Percentiles rank a stretch among this genome's conserved stretches.
Conservation (phyloP, 2,113 vertebrate species). For the Saguinus midas region DNA sequence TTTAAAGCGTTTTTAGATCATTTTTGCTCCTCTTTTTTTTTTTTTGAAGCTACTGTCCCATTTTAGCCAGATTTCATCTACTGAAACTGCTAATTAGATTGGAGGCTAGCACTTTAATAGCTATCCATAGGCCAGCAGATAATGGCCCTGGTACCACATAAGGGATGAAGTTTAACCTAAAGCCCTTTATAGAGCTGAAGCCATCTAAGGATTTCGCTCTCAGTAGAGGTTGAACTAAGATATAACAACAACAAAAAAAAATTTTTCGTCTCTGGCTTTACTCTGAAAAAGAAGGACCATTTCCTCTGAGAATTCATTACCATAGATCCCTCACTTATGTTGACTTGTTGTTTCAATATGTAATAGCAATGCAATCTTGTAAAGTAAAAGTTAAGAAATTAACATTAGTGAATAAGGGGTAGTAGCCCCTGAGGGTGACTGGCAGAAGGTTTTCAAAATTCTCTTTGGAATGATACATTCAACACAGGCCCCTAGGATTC, state of each 20-base stretch:
- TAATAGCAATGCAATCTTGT: not conserved
- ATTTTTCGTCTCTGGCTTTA: not conserved
- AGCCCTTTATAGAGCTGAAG: not conserved
- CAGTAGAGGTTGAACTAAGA: not conserved
- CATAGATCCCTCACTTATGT: not conserved
- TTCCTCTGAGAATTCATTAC: not conserved
- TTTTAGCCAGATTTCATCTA: constrained; percentile 22
- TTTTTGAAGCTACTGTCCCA: not conserved
- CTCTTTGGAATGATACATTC: not conserved
- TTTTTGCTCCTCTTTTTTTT: not conserved
- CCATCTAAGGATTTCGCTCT: not conserved
- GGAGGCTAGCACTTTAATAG: not conserved
- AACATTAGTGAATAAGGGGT: not conserved
- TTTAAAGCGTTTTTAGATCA: not conserved
- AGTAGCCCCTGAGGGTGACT: not conserved
- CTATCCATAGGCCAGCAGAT: not conserved
- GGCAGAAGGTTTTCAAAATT: not conserved
- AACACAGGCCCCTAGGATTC: not conserved
- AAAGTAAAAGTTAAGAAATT: not conserved
- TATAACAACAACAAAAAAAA: not conserved
- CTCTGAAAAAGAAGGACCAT: not conserved
- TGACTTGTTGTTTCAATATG: not conserved
- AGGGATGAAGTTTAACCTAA: not conserved
- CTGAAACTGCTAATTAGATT: not conserved
- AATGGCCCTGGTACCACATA: not conserved